Evolutionary conservation across 2,888 invertebrate species (phyloP).

Genomic region (Pristionchus japonicus): DNA sequence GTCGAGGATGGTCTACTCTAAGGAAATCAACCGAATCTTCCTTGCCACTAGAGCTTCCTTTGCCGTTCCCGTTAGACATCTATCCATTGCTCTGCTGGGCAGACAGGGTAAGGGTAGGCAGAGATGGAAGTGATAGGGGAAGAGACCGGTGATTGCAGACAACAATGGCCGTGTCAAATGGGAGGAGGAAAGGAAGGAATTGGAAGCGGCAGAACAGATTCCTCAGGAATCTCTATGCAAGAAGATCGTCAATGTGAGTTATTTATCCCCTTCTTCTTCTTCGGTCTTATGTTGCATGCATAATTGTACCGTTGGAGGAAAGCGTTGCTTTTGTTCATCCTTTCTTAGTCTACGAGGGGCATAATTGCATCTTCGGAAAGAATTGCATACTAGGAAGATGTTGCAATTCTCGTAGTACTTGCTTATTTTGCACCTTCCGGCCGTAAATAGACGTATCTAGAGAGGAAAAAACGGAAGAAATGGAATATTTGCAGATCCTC

Average conservation of each 20-base stretch:
- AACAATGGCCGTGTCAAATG: conserved; percentile 74
- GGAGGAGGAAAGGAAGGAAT: conserved; percentile 66
- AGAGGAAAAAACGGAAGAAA: no score
- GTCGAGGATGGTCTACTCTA: conserved; percentile 3
- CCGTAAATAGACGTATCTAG: no score
- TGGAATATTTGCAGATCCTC: conserved; percentile 71
- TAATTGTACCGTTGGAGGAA: neutral
- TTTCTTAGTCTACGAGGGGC: neutral
- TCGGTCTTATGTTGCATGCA: neutral
- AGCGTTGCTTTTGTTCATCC: neutral
- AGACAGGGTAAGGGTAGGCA: neutral
- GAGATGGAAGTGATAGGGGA: neutral
- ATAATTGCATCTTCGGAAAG: neutral
- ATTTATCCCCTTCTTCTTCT: neutral
- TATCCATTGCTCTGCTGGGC: conserved; percentile 29
- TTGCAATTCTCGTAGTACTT: neutral
- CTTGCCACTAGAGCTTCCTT: conserved; percentile 36
- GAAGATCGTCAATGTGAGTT: conserved; percentile 66
- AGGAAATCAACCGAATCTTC: conserved; percentile 37
- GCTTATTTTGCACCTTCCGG: neutral
- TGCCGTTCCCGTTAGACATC: conserved; percentile 38
- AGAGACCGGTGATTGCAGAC: conserved; percentile 58
- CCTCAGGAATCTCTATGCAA: conserved; percentile 65
- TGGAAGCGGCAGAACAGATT: conserved; percentile 60
- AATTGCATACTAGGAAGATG: neutral